Evolutionary conservation across 1,140 invertebrate species (phyloP).

Genomic region (Euwallacea similis): DNA sequence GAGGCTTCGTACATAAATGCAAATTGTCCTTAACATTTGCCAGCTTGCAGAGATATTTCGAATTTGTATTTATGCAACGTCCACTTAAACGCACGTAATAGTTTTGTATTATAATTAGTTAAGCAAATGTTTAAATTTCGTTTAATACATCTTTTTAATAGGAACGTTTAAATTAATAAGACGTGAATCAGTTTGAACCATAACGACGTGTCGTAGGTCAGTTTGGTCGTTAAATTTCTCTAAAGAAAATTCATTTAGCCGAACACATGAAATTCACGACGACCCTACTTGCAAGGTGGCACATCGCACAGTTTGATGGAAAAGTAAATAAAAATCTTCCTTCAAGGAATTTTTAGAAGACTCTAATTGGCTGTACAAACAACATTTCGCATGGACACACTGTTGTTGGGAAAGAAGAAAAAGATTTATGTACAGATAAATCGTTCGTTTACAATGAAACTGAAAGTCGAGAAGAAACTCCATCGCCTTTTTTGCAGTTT

Average conservation of each 20-base stretch:
- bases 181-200: background rate
- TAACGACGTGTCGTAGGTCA: no score
- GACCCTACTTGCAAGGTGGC: no score
- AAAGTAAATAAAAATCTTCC: background rate
- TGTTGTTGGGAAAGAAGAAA: background rate
- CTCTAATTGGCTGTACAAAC: background rate
- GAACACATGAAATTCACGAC: no score
- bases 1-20: conserved; percentile 4
- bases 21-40: conserved; percentile 27
- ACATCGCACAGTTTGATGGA: background rate
- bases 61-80: conserved; percentile 7
- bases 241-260: no score
- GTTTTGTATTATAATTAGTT: conserved; percentile 2
- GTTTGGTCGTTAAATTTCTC: no score
- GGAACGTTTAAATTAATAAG: background rate
- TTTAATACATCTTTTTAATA: background rate
- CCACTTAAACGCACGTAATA: conserved; percentile 8
- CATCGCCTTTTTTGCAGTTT: no score
- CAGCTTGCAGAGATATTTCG: conserved; percentile 6
- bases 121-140: background rate
- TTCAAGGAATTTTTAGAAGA: background rate
- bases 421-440: background rate
- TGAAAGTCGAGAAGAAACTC: background rate
- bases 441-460: background rate
- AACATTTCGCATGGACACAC: background rate